Conservation (phyloP, 2,888 invertebrate genomes). For the Ochlodes sylvanus region DNA sequence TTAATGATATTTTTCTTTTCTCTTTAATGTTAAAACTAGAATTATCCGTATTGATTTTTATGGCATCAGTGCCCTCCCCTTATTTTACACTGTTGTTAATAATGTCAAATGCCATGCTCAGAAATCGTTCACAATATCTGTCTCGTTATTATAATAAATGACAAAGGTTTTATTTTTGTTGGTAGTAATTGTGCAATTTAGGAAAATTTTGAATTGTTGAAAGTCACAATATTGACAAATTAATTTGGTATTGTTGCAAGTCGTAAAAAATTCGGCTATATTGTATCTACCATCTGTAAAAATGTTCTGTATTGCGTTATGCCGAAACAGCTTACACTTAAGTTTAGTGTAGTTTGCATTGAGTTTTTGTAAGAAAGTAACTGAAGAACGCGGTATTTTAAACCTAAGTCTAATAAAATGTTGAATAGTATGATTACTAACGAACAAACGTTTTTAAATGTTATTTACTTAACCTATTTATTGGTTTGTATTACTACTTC, state of each 20-base stretch:
- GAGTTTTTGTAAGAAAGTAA: conserved; percentile 1
- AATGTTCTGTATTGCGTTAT: not conserved
- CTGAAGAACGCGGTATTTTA: conserved; percentile 6
- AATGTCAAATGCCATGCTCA: conserved; percentile 36
- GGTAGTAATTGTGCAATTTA: conserved; percentile 25
- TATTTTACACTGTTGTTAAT: conserved; percentile 13
- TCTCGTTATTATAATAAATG: conserved; percentile 31
- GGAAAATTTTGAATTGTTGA: conserved; percentile 19
- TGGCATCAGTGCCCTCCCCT: conserved; percentile 42
- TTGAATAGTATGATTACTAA: conserved; percentile 14
- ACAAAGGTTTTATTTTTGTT: not conserved
- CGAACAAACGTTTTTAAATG: conserved; percentile 1
- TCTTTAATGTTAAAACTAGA: conserved; percentile 66
- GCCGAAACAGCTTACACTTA: not conserved
- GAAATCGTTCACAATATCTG: conserved; percentile 43
- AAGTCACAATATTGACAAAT: conserved; percentile 2
- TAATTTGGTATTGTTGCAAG: not conserved
- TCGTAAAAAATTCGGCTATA: no score
- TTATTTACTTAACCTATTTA: conserved; percentile 4
- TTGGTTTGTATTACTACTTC: conserved; percentile 17
- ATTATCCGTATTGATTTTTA: conserved; percentile 59
- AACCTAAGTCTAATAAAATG: conserved; percentile 16
- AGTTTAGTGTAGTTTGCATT: conserved; percentile 3
- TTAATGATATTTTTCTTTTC: conserved; percentile 68
- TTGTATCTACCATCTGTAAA: not conserved